Conservation (phyloP, 2,113 vertebrate species). For the Ailurus styani region DNA sequence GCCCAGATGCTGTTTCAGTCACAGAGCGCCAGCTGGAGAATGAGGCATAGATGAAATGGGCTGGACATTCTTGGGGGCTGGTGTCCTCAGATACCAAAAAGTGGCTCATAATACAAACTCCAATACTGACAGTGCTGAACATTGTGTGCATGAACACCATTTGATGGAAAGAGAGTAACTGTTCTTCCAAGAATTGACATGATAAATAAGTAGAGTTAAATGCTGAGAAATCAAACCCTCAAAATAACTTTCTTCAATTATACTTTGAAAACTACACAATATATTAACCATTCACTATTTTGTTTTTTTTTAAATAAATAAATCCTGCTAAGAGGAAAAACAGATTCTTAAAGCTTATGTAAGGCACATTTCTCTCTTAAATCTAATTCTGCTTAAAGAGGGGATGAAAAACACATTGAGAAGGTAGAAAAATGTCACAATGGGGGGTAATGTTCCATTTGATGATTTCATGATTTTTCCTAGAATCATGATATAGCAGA, state of each 20-base stretch:
- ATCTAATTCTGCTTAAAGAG: background rate
- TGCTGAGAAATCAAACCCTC: background rate
- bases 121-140: background rate
- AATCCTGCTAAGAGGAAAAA: background rate
- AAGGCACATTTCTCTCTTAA: background rate
- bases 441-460: background rate
- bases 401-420: background rate
- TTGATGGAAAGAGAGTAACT: background rate
- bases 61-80: background rate
- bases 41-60: background rate
- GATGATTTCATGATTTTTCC: background rate
- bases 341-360: background rate
- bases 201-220: background rate
- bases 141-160: rapidly evolving
- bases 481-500: background rate
- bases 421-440: background rate
- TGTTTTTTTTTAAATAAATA: background rate
- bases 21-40: background rate
- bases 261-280: background rate
- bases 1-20: background rate
- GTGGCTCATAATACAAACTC: background rate
- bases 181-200: background rate
- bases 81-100: background rate
- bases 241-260: background rate
- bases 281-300: background rate